phyloP scores from a whole-genome alignment of 2,797 vertebrate species.

The Dryobates pubescens region DNA sequence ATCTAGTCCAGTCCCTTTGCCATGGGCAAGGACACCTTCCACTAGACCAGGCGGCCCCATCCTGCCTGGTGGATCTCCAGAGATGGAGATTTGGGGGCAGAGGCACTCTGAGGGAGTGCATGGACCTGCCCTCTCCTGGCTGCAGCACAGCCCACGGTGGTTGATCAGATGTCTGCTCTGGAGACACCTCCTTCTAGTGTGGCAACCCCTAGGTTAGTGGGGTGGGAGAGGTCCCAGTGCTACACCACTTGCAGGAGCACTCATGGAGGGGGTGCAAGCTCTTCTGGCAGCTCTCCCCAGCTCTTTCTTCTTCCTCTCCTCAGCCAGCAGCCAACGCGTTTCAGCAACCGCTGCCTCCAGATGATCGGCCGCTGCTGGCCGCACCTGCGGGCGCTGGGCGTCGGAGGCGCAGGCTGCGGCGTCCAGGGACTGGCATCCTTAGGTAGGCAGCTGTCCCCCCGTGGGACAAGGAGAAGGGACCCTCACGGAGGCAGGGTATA shows the following conservation, averaged over 20 bases:
- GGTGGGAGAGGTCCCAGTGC: background rate
- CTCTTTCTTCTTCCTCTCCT: slow-evolving; percentile 10
- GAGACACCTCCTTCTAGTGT: background rate
- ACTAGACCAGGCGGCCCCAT: background rate
- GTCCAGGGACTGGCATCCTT: slow-evolving; percentile 95
- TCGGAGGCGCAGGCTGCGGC: slow-evolving; percentile 96
- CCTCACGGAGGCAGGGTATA: background rate
- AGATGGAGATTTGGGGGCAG: background rate
- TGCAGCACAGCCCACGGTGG: background rate
- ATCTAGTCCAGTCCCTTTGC: too few species aligned
- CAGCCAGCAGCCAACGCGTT: slow-evolving; percentile 96
- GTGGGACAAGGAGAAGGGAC: background rate
- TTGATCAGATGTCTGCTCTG: background rate
- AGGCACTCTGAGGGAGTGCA: background rate
- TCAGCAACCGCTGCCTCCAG: slow-evolving; percentile 98
- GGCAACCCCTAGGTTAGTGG: rapidly evolving
- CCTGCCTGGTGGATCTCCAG: background rate
- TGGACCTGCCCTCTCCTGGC: background rate
- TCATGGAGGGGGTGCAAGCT: rapidly evolving
- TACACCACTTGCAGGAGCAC: rapidly evolving
- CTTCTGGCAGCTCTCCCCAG: background rate
- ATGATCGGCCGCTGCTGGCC: slow-evolving; percentile 99
- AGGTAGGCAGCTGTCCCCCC: slow-evolving; percentile 76
- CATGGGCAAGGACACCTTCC: background rate
- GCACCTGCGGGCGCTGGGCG: slow-evolving; percentile 92